Conservation (phyloP, 2,888 invertebrate genomes). For the Erebia palarica region DNA sequence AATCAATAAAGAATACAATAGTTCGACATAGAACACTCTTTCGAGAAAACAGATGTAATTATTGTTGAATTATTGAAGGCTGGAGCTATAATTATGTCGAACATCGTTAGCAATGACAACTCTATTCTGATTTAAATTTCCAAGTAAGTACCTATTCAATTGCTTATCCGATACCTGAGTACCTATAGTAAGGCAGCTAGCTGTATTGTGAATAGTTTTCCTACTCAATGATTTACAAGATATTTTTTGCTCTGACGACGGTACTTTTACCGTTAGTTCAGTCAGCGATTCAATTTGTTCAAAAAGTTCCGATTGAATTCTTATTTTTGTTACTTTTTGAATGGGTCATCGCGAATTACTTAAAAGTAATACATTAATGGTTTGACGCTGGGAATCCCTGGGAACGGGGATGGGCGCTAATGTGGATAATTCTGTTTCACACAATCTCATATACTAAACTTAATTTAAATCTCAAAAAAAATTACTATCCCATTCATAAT, state of each 20-base stretch:
- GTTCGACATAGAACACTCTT: background rate
- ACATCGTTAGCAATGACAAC: constrained; percentile 4
- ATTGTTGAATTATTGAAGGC: background rate
- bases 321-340: constrained; percentile 1
- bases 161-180: background rate
- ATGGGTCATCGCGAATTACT: constrained; percentile 6
- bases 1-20: too few relatives aligned
- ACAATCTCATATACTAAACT: too few relatives aligned
- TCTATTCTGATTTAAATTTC: constrained; percentile 13
- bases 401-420: too few relatives aligned
- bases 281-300: constrained; percentile 1
- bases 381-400: too few relatives aligned
- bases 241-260: constrained; percentile 17
- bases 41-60: background rate
- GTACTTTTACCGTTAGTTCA: constrained; percentile 15
- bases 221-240: constrained; percentile 13
- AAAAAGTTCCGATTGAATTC: constrained; percentile 4
- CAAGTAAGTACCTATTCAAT: constrained; percentile 12
- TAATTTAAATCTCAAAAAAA: too few relatives aligned
- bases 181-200: background rate
- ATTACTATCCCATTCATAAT: too few relatives aligned
- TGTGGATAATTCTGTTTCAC: too few relatives aligned
- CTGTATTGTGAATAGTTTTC: constrained; percentile 7
- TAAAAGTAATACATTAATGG: background rate
- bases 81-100: background rate